Evolutionary conservation across 2,797 vertebrate species (phyloP).

Genomic region (Diglossa cyanea): DNA sequence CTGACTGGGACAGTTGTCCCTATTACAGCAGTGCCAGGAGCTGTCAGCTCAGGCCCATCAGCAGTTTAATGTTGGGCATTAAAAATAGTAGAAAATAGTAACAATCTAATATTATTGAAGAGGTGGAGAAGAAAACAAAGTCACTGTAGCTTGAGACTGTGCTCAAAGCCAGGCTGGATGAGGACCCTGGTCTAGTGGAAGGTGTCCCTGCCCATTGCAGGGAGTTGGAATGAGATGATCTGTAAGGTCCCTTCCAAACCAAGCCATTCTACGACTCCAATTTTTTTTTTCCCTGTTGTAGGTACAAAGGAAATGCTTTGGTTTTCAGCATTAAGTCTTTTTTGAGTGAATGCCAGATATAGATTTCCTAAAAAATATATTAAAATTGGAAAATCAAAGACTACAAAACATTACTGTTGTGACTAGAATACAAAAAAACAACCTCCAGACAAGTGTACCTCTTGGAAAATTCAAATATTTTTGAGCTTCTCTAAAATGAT

Average conservation of each 20-base stretch:
- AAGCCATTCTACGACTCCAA: background rate
- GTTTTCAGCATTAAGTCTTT: background rate
- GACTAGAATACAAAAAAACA: background rate
- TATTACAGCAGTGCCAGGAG: background rate
- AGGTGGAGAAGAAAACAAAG: background rate
- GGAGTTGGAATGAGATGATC: rapidly evolving
- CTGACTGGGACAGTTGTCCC: background rate
- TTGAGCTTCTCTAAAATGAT: background rate
- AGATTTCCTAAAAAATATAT: background rate
- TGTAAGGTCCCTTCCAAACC: background rate
- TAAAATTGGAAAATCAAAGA: background rate
- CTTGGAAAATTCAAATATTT: background rate
- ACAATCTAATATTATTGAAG: background rate
- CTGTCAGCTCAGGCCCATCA: background rate
- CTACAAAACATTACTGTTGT: background rate
- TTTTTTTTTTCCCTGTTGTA: background rate
- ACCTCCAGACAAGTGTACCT: background rate
- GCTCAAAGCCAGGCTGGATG: background rate
- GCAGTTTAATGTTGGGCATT: background rate
- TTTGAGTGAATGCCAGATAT: background rate
- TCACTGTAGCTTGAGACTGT: background rate
- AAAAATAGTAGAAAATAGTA: background rate
- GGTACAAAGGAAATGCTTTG: background rate
- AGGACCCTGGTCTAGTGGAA: background rate
- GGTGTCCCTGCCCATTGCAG: background rate